Evolutionary conservation across 2,888 invertebrate genomes (phyloP).

Genomic region (Macrophya alboannulata): DNA sequence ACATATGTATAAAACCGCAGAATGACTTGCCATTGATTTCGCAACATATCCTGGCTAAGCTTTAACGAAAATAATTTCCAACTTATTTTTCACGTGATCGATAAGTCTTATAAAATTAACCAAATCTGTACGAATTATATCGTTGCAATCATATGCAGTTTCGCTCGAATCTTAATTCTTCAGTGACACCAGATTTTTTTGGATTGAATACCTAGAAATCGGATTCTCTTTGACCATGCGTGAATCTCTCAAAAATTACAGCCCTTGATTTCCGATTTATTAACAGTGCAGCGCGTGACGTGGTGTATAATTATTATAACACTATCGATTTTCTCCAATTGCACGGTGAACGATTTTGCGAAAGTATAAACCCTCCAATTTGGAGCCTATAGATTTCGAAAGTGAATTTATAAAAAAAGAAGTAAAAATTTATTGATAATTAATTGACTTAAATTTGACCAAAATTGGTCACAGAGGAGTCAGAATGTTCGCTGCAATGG

Average conservation of each 20-base stretch:
- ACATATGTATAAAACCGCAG: constrained; percentile 18
- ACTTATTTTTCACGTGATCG: not conserved
- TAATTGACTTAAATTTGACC: not conserved
- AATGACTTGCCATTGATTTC: constrained; percentile 48
- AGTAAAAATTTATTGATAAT: not conserved
- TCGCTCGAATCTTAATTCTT: not conserved
- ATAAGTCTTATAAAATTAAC: not conserved
- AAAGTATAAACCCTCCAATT: not conserved
- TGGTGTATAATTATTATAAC: not conserved
- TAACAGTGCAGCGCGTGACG: not conserved
- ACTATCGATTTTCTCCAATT: not conserved
- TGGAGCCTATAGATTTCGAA: not conserved
- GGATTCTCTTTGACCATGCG: not conserved
- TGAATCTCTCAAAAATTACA: constrained; percentile 23
- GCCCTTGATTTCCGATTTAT: not conserved
- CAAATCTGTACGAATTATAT: not conserved
- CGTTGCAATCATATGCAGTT: too few relatives aligned
- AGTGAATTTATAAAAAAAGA: not conserved
- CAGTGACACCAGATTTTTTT: not conserved
- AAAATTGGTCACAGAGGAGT: constrained; percentile 42
- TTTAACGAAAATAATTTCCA: not conserved
- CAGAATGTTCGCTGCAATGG: constrained; percentile 78
- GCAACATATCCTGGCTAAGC: not conserved
- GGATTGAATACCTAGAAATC: not conserved
- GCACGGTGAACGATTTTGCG: not conserved